Evolutionary conservation across 53 echinoderm and acorn worm species (phyloP).

Genomic region (Henricia sp.): DNA sequence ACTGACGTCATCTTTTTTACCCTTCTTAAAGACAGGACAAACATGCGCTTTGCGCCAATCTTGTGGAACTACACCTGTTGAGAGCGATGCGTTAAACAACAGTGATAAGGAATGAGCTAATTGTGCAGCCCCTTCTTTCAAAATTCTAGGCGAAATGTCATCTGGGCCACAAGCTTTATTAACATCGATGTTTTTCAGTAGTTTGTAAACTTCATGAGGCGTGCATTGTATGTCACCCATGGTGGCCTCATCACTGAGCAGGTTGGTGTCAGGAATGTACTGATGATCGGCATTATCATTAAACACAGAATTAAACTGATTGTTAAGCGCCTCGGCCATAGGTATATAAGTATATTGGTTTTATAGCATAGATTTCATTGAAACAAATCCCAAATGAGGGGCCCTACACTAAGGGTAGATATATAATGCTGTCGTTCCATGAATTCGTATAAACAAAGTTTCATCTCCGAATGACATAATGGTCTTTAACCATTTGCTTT

Average conservation of each 20-base stretch:
- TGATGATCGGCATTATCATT: no score
- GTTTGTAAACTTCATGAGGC: not conserved
- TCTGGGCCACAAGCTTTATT: conserved; percentile 4
- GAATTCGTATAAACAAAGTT: no score
- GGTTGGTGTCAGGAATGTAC: no score
- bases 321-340: not conserved
- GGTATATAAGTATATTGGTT: no score
- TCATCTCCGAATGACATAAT: no score
- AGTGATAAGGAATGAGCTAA: not conserved
- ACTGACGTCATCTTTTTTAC: not conserved
- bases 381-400: no score
- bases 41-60: conserved; percentile 20
- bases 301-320: not conserved
- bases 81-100: not conserved
- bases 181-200: not conserved
- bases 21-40: conserved; percentile 20
- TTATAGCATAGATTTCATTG: no score
- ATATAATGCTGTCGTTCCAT: no score
- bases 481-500: no score
- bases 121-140: conserved; percentile 11
- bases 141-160: not conserved
- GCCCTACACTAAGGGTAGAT: no score
- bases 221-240: not conserved
- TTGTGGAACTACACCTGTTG: conserved; percentile 3
- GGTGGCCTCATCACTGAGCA: no score